Evolutionary conservation across 2,888 invertebrate genomes (phyloP).

Genomic region (Philhelius pedissequus): DNA sequence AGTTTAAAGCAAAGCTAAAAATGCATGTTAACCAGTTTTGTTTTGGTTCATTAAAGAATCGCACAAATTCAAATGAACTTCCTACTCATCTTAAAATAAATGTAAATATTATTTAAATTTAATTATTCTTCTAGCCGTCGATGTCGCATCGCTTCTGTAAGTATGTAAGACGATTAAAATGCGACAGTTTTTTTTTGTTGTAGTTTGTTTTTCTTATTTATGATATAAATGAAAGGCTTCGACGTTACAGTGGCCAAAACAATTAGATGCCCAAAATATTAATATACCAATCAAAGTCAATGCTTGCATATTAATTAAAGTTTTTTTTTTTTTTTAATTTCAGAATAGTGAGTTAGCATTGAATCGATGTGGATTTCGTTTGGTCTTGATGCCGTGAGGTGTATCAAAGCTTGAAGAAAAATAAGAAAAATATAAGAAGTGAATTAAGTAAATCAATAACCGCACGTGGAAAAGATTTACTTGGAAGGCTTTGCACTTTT

Average conservation of each 20-base stretch:
- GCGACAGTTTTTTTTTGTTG: not conserved
- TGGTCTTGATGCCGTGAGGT: constrained; percentile 13
- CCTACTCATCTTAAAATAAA: constrained; percentile 2
- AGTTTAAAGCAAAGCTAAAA: not conserved
- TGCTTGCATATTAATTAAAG: constrained; percentile 11
- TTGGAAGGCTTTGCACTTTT: not conserved
- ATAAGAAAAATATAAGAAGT: not conserved
- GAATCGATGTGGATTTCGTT: constrained; percentile 29
- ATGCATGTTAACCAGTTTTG: not conserved
- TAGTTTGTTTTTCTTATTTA: not conserved
- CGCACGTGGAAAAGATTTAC: not conserved
- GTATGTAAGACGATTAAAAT: not conserved
- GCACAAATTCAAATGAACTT: not conserved
- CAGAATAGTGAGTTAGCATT: constrained; percentile 28
- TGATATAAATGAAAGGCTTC: not conserved
- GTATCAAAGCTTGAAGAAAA: constrained; percentile 9
- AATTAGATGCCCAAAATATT: constrained; percentile 30
- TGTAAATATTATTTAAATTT: not conserved
- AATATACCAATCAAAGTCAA: constrained; percentile 5
- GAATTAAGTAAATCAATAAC: not conserved
- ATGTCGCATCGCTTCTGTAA: not conserved
- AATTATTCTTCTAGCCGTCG: not conserved
- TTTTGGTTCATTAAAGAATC: not conserved
- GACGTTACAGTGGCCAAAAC: constrained; percentile 24
- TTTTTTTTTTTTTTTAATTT: not conserved